phyloP scores from a whole-genome alignment of 2,113 vertebrate genomes.

The Agapornis roseicollis region DNA sequence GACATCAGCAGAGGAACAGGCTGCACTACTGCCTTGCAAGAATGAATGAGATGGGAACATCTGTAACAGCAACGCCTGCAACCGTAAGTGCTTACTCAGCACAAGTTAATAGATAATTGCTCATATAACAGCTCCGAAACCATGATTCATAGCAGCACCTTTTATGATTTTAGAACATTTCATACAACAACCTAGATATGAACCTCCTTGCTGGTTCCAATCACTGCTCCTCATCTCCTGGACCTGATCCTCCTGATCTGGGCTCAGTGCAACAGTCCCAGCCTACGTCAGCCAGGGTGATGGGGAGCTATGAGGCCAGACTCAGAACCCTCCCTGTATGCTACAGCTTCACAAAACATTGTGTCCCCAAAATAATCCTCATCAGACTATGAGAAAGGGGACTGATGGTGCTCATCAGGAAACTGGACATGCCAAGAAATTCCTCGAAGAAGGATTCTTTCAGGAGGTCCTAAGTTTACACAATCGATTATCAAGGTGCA shows the following conservation, averaged over 20 bases:
- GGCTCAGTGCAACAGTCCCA: background rate
- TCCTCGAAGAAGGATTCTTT: background rate
- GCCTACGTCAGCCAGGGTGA: background rate
- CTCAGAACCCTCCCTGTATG: background rate
- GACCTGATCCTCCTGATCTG: background rate
- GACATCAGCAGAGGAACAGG: background rate
- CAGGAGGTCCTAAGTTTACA: background rate
- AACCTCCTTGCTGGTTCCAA: background rate
- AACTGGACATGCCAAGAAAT: background rate
- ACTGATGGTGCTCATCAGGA: background rate
- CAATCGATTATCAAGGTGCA: background rate
- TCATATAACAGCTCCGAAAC: constrained; percentile 41
- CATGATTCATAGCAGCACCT: constrained; percentile 7
- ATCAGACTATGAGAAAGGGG: background rate
- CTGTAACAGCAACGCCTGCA: constrained; percentile 10
- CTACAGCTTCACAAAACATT: background rate
- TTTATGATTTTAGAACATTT: constrained; percentile 47
- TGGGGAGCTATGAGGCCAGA: background rate
- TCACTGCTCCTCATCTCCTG: background rate
- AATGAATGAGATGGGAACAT: background rate
- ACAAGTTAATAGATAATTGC: constrained; percentile 27
- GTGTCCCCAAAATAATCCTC: background rate
- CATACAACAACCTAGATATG: background rate
- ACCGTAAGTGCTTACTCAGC: constrained; percentile 45
- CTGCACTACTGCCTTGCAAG: background rate